Percentiles rank a stretch among this genome's conserved stretches.
phyloP scores from a whole-genome alignment of 1,140 invertebrate genomes.

The Agrilus planipennis region DNA sequence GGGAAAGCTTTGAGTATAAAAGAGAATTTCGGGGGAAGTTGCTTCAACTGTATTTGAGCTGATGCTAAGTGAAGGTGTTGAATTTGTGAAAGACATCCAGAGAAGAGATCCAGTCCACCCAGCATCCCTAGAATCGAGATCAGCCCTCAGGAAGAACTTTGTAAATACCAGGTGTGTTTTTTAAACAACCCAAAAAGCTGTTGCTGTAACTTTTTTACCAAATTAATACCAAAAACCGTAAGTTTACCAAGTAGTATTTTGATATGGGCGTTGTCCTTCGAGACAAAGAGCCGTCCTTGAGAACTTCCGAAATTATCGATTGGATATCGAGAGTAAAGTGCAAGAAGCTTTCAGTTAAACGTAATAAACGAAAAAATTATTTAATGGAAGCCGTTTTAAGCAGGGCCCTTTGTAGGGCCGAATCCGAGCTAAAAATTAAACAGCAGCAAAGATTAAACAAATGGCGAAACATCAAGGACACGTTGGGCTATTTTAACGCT shows the following conservation, averaged over 20 bases:
- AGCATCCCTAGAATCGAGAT: too few relatives aligned
- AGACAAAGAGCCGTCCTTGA: slow-evolving; percentile 10
- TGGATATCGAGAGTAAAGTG: slow-evolving; percentile 37
- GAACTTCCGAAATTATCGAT: slow-evolving; percentile 27
- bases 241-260: too few relatives aligned
- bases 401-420: slow-evolving; percentile 31
- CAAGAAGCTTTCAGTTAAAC: slow-evolving; percentile 34
- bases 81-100: neutral
- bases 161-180: too few relatives aligned
- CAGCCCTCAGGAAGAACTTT: too few relatives aligned
- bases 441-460: slow-evolving; percentile 31
- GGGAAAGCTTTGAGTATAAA: slow-evolving; percentile 17
- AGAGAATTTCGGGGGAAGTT: neutral
- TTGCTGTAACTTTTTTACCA: too few relatives aligned
- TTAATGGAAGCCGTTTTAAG: slow-evolving; percentile 36
- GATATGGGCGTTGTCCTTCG: slow-evolving; percentile 20
- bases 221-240: too few relatives aligned
- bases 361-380: slow-evolving; percentile 32
- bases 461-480: slow-evolving; percentile 33
- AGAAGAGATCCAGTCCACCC: neutral
- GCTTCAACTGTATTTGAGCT: neutral
- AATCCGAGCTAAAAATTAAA: slow-evolving; percentile 33
- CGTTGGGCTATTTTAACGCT: slow-evolving; percentile 12
- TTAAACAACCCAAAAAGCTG: too few relatives aligned
- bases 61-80: neutral